Base-by-base conservation (phyloP, 2,888 invertebrate species). In the Bembecia ichneumoniformis region DNA sequence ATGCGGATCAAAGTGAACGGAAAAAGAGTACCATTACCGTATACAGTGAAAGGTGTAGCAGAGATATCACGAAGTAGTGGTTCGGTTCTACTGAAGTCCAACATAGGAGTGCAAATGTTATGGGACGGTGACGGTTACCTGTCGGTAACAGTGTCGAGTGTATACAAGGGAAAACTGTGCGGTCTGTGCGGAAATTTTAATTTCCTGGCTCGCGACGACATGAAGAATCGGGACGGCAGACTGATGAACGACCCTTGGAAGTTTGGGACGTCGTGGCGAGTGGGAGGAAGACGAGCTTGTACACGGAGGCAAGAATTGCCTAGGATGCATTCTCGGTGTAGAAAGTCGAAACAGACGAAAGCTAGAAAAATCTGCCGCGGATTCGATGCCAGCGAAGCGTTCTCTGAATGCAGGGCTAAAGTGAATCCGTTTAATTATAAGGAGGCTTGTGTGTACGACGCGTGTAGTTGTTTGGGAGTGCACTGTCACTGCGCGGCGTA, bases 141-240 rank as follows among this genome's bases (percentile, higher is more conserved):
- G 52, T 97, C 98, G 83, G 94, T 96, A 11, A 94, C 96, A 3
- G 91, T 91, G 64, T 89, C 91, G 11, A 91, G 89, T 52, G 87
- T 81, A 49, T 95, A 91, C 82, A 94, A 92, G 74, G 90, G 89
- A 51, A 91, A 91, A 63, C 76, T 97, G 51, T 97, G 97, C 70
- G 98, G 98, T 11, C 84, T 98, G 14, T 98, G 98, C 70, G 98
- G 98, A 1, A 98, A 98, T 74, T 98, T 94, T 80, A 98, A 98
- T 78, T 93, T 93, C 46, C 88, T 94, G 55, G 91, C 93, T 3
- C 90, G 94, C 58, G 98, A 97, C 74, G 98, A 97, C 82, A 90
- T 96, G 68, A 91, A 87, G 57, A 91, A 91, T 47, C 89, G 92
- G 48, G 90, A 90, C 57, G 95, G 94, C 9, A 87, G 88, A 47